Conservation (phyloP, 2,113 vertebrate species). For the Rhinopomastus cyanomelas region DNA sequence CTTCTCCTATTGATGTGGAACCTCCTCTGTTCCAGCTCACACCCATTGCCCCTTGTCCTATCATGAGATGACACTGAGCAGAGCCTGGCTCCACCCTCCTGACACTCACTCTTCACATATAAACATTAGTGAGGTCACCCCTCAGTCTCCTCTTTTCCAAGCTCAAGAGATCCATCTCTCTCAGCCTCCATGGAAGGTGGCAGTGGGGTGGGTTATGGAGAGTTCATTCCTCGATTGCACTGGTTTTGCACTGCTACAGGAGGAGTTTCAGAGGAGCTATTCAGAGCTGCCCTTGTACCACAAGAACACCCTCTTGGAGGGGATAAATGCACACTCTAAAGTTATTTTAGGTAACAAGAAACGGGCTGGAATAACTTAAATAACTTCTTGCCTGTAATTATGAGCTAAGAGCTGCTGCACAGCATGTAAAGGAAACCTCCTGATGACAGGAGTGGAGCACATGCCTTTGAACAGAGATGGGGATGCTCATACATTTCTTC, state of each 20-base stretch:
- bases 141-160: too few relatives aligned
- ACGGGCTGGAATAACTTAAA: background rate
- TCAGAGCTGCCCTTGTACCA: background rate
- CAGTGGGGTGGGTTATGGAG: background rate
- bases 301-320: background rate
- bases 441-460: background rate
- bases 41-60: too few relatives aligned
- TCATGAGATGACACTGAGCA: too few relatives aligned
- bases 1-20: too few relatives aligned
- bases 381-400: conserved; percentile 33
- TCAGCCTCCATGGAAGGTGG: background rate
- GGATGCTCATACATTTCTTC: background rate
- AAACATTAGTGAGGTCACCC: too few relatives aligned
- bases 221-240: conserved; percentile 6
- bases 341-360: conserved; percentile 35
- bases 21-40: too few relatives aligned
- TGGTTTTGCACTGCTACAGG: background rate
- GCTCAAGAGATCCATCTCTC: too few relatives aligned
- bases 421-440: background rate
- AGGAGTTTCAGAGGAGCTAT: background rate
- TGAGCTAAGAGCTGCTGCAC: background rate
- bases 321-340: background rate
- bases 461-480: background rate
- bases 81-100: too few relatives aligned
- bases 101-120: too few relatives aligned